Percentiles rank a stretch among this genome's conserved stretches.
Evolutionary conservation across 2,113 vertebrate genomes (phyloP).

Genomic region (Spea bombifrons): DNA sequence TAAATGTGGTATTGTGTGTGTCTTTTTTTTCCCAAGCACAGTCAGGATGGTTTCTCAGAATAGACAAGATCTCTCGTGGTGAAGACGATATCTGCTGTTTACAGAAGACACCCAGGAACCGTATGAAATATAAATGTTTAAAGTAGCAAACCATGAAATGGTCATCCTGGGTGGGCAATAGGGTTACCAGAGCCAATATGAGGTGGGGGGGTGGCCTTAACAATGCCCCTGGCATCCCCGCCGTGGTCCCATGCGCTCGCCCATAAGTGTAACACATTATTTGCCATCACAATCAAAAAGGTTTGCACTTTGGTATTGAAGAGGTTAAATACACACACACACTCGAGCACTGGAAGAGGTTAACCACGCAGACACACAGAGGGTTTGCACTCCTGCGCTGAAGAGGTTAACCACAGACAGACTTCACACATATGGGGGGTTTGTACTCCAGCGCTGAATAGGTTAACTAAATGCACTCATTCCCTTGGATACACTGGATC

Average conservation of each 20-base stretch:
- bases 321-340: neutral
- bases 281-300: neutral
- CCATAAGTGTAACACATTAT: neutral
- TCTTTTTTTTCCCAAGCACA: neutral
- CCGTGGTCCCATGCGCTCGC: neutral
- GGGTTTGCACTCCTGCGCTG: too few relatives aligned
- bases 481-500: too few relatives aligned
- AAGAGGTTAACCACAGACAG: too few relatives aligned
- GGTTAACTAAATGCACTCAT: too few relatives aligned
- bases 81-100: neutral
- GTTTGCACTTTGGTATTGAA: neutral
- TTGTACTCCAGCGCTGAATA: too few relatives aligned
- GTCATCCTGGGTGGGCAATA: slow-evolving; percentile 4
- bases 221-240: neutral
- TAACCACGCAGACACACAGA: neutral
- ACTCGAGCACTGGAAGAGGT: neutral
- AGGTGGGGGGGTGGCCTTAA: too few relatives aligned
- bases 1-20: neutral
- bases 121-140: slow-evolving; percentile 4
- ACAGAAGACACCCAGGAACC: neutral
- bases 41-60: neutral
- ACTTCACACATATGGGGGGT: too few relatives aligned
- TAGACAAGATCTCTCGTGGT: neutral
- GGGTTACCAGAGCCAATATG: too few relatives aligned
- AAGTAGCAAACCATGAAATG: neutral